These are phyloP conservation scores for Leucophora obtusa DNA, from an alignment of 2,888 invertebrate genomes.

Conservation along the genomic window DNA sequence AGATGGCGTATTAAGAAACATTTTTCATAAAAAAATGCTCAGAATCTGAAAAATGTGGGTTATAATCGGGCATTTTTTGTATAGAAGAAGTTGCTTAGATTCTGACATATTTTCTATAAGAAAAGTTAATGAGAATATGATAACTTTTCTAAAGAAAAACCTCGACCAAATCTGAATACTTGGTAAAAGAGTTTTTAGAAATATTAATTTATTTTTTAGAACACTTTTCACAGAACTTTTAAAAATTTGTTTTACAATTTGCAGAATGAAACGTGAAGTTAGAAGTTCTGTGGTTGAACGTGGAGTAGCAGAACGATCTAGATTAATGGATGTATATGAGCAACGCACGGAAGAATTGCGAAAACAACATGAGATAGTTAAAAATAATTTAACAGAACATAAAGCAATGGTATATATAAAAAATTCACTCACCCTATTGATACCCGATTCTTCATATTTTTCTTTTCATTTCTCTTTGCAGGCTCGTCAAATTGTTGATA, in stretches of 20 bases:
- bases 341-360: constrained; percentile 87
- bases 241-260: neutral
- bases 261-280: constrained; percentile 79
- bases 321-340: constrained; percentile 87
- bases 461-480: constrained; percentile 54
- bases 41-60: no score
- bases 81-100: no score
- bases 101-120: no score
- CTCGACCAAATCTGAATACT: no score
- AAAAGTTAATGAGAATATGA: neutral
- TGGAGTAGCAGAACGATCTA: constrained; percentile 92
- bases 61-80: no score
- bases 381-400: constrained; percentile 84
- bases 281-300: constrained; percentile 85
- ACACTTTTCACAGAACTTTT: neutral
- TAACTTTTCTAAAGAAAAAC: neutral
- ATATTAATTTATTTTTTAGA: no score
- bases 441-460: neutral
- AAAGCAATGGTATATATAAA: constrained; percentile 81
- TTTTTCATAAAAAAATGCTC: no score
- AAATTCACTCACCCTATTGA: neutral
- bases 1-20: no score
- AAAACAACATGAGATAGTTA: constrained; percentile 88
- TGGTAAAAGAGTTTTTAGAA: no score
- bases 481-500: constrained; percentile 78